Base-by-base conservation (phyloP, 2,888 invertebrate species). In the Cynaeus angustus region DNA sequence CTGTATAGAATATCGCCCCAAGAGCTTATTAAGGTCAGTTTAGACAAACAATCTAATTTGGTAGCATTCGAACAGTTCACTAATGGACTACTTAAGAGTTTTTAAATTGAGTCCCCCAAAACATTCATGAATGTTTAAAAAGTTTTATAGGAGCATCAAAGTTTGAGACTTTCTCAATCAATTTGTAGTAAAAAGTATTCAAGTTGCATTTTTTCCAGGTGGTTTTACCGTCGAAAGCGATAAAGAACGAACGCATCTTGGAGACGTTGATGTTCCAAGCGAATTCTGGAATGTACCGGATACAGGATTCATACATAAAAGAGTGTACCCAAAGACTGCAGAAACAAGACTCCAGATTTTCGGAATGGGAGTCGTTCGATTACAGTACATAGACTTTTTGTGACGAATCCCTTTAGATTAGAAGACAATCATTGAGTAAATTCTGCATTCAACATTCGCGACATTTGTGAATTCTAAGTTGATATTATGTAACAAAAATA, bases 231-330 rank as follows among this genome's bases (percentile, higher is more conserved):
- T 94, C 96, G 70, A 97, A 96, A 84, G 95, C 96, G 50, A 95
- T 97, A 79, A 95, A 94, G 84, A 96, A 97, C 85, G 96, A 97
- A 85, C 89, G 93, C 66, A 97, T 97, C 77, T 87, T 97, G 81
- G 96, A 96, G 84, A 97, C 97, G 3, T 88, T 97, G 52, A 95
- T 96, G 94, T 94, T 92, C 85, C 97, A 97, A 86, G 96, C 96
- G 58, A 96, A 95, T 85, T 91, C 94, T 1, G 97, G 97, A 46
- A 96, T 96, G 89, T 97, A 96, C 86, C 89, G 96, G 70, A 94
- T 96, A 83, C 94, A 96, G 83, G 95, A 96, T 84, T 91, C 91
- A 77, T 94, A 94, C 81, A 86, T 97, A 80, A 94, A 95, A 85
- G 95, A 94, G 77, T 96, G 95, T 84, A 93, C 95, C 80, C 93